Evolutionary conservation across 2,888 invertebrate species (phyloP).

Genomic region (Caenorhabditis sulstoni): DNA sequence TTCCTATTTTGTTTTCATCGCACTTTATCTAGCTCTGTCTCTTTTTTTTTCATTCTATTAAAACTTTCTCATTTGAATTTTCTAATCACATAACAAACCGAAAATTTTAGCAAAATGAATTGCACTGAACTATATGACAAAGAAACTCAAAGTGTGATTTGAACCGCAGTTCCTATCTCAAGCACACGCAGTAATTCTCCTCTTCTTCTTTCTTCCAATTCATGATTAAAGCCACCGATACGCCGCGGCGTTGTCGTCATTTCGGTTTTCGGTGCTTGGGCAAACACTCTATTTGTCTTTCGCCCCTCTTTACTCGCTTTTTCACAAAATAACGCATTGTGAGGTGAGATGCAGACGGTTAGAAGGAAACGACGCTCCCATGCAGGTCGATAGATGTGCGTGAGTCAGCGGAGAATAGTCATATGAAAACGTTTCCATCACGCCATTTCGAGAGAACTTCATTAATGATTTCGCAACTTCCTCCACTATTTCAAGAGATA

Average conservation of each 20-base stretch:
- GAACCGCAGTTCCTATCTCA: constrained; percentile 1
- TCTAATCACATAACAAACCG: no score
- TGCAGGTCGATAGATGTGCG: constrained; percentile 40
- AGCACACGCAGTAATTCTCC: constrained; percentile 7
- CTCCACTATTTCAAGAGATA: neutral
- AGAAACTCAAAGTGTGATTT: neutral
- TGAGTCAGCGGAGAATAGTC: constrained; percentile 41
- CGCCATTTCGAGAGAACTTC: constrained; percentile 29
- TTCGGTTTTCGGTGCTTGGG: neutral
- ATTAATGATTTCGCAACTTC: constrained; percentile 43
- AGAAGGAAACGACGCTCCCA: constrained; percentile 40
- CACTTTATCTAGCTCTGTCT: no score
- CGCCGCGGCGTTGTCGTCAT: constrained; percentile 13
- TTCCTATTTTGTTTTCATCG: neutral
- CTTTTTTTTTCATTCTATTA: no score
- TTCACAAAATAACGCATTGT: neutral
- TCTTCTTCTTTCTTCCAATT: neutral
- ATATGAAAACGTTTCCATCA: constrained; percentile 47
- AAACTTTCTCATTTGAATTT: neutral
- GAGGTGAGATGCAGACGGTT: constrained; percentile 19
- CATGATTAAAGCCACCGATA: constrained; percentile 35
- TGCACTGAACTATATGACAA: no score
- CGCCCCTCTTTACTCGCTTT: constrained; percentile 7
- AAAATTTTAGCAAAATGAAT: neutral
- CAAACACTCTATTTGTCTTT: constrained; percentile 48